Evolutionary conservation across 2,113 vertebrate species (phyloP), one percentile per base, ranked within the genome.

Genomic region (Nothoprocta pentlandii): DNA sequence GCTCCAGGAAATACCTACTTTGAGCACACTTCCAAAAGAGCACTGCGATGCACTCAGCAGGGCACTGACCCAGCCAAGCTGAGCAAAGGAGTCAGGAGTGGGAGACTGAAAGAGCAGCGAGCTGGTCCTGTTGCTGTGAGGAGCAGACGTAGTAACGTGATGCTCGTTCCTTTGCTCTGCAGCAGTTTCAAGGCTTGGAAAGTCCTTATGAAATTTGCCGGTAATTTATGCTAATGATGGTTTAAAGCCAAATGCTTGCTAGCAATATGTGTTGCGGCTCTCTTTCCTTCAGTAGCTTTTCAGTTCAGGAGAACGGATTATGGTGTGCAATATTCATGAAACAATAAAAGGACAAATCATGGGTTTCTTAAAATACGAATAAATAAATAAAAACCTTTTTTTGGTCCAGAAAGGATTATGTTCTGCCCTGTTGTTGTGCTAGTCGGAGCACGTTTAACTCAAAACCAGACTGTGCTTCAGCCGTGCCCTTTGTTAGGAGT

Each of bases 381-480:
- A 39, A 39, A 39, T 39, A 39, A 39, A 39, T 39, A 39, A 49
- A 90, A 63, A 4, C 20, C 58, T 7, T 19, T 49, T 73, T 22
- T 77, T 62, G 19, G 61, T 58, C 22, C 14, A 76, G 78, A 89
- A 87, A 51, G 25, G 22, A n/a, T 85, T 89, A 23, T 79, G 92
- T 81, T 59, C 66, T 56, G 16, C 62, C 42, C 16, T 39, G 34
- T 77, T 93, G 39, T 53, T 87, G 47, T 75, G 70, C 69, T 78
- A 63, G 67, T 86, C 59, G 63, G 77, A 78, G 77, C 46, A 36
- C 1, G 21, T 75, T 51, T 64, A 61, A 56, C 39, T 46, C 61
- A 49, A 78, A 93, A 67, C 46, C 74, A 86, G 69, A 77, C 44
- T 90, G 42, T 7, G 54, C 44, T 88, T 83, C 75, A 93, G 81